Percentiles rank a stretch among this genome's conserved stretches.
These are phyloP conservation scores for Melangyna quadrimaculata DNA, from an alignment of 2,888 invertebrate genomes.

Conservation along the genomic window DNA sequence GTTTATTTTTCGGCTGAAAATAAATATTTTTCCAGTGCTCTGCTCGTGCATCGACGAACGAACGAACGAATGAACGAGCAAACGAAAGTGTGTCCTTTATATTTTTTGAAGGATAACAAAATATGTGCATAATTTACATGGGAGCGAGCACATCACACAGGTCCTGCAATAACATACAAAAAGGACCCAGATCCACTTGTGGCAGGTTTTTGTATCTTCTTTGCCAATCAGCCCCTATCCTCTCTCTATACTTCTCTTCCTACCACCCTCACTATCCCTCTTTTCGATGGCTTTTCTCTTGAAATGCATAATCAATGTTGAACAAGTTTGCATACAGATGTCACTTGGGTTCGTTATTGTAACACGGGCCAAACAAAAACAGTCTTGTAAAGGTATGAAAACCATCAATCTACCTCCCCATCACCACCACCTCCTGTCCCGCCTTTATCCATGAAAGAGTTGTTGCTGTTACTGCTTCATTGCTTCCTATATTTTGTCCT, in stretches of 20 bases:
- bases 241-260: background rate
- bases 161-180: slow-evolving; percentile 45
- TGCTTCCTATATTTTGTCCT: slow-evolving; percentile 67
- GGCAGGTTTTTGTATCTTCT: slow-evolving; percentile 33
- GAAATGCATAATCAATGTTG: slow-evolving; percentile 70
- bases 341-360: slow-evolving; percentile 71
- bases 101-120: slow-evolving; percentile 67
- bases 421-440: too few species aligned
- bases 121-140: slow-evolving; percentile 70
- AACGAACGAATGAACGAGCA: background rate
- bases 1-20: slow-evolving; percentile 66
- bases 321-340: slow-evolving; percentile 70
- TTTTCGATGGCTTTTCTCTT: background rate
- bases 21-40: slow-evolving; percentile 67
- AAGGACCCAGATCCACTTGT: slow-evolving; percentile 37
- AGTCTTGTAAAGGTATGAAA: slow-evolving; percentile 14
- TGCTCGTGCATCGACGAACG: slow-evolving; percentile 26
- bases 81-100: slow-evolving; percentile 57
- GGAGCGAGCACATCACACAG: slow-evolving; percentile 42
- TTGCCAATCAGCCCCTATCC: slow-evolving; percentile 17
- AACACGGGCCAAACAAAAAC: slow-evolving; percentile 63
- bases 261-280: background rate
- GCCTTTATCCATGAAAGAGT: background rate
- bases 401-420: too few species aligned
- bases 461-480: slow-evolving; percentile 53